These are phyloP conservation scores for Empidonax alnorum DNA, from an alignment of 2,113 vertebrate species.

Conservation along the genomic window DNA sequence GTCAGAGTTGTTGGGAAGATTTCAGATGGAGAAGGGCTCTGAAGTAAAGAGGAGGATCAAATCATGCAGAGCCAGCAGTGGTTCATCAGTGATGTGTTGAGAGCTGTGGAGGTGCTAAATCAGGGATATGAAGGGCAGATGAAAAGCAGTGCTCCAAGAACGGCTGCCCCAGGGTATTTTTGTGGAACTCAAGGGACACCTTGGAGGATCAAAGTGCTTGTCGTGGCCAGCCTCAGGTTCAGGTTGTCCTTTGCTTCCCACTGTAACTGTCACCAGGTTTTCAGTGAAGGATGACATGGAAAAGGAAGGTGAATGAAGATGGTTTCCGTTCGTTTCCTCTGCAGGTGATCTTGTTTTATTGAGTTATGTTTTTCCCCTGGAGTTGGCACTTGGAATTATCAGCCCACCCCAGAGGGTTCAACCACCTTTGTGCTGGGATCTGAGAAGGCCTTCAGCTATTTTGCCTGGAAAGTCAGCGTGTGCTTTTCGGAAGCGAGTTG, in stretches of 20 bases:
- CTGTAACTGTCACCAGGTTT: background rate
- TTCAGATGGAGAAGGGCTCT: background rate
- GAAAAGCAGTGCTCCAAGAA: background rate
- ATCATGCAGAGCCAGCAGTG: background rate
- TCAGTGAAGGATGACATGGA: background rate
- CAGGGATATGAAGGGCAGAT: background rate
- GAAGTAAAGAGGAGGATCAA: background rate
- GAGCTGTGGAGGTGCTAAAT: background rate
- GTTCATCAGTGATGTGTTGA: background rate
- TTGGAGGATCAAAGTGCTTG: background rate
- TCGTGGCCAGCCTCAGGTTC: background rate
- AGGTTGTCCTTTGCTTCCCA: background rate
- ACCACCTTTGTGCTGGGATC: background rate
- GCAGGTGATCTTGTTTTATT: background rate
- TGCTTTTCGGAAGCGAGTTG: background rate
- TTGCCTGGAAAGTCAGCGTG: background rate
- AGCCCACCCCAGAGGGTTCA: background rate
- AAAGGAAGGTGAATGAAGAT: background rate
- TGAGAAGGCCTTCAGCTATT: background rate
- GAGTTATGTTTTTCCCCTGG: background rate
- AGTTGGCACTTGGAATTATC: background rate
- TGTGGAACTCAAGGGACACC: background rate
- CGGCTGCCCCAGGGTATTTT: background rate
- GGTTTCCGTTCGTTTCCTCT: background rate
- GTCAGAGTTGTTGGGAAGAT: background rate